These are phyloP conservation scores for Pristionchus japonicus DNA, from an alignment of 2,888 invertebrate genomes.

Conservation along the genomic window DNA sequence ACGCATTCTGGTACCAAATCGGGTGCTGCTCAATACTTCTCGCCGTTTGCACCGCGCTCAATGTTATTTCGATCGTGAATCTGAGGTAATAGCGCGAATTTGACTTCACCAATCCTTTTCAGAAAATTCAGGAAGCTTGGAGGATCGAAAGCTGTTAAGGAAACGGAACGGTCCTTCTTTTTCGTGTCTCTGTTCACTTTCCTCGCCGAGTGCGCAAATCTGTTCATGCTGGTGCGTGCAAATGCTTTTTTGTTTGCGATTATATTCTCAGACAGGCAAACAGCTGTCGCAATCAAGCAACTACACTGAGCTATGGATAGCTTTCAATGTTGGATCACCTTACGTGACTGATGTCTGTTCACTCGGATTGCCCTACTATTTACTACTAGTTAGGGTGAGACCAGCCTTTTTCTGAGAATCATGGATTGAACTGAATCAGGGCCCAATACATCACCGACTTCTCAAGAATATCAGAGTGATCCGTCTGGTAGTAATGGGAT, in stretches of 20 bases:
- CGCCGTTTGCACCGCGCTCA: not conserved
- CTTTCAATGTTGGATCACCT: not conserved
- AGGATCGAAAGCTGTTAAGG: not conserved
- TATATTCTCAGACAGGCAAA: not conserved
- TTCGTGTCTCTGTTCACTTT: not conserved
- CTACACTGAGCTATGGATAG: not conserved
- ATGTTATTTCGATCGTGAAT: not conserved
- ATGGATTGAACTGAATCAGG: not conserved
- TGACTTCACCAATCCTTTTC: not conserved
- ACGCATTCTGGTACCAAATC: slow-evolving; percentile 28
- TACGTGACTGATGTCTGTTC: slow-evolving; percentile 13
- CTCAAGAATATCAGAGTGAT: not conserved
- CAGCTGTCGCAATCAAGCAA: not conserved
- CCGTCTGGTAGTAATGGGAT: not conserved
- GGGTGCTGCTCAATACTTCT: not conserved
- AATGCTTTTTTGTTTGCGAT: not conserved
- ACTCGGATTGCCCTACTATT: slow-evolving; percentile 4
- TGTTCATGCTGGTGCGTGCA: not conserved
- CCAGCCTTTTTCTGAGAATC: not conserved
- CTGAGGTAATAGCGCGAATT: not conserved
- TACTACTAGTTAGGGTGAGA: not conserved
- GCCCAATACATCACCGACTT: not conserved
- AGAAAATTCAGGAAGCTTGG: not conserved
- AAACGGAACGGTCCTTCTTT: not conserved
- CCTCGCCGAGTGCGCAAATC: not conserved